A percentile compares a stretch with the other conserved stretches of the same genome.
phyloP scores from a whole-genome alignment of 2,888 invertebrate genomes.

The Phyllotreta striolata region DNA sequence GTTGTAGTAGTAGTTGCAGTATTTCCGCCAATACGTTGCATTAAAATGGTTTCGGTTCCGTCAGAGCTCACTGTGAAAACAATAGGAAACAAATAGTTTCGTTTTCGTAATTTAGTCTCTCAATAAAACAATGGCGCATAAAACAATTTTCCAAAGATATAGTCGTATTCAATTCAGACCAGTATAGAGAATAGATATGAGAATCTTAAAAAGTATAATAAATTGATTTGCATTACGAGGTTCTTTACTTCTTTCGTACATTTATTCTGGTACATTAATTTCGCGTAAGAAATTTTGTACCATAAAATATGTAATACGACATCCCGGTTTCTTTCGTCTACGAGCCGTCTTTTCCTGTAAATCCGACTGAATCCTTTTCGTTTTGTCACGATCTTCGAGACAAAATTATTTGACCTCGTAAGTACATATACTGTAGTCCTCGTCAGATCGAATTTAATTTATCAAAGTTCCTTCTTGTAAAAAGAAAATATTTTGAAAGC shows the following conservation, averaged over 20 bases:
- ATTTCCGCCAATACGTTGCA: conserved; percentile 52
- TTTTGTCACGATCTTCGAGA: conserved; percentile 33
- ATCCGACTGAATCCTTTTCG: conserved; percentile 27
- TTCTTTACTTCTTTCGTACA: background rate
- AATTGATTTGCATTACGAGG: conserved; percentile 1
- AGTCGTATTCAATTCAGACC: too few relatives aligned
- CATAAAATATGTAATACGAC: conserved; percentile 20
- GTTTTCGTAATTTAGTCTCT: background rate
- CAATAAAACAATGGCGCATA: too few relatives aligned
- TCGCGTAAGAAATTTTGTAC: conserved; percentile 12
- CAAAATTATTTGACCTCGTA: conserved; percentile 32
- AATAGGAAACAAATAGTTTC: conserved; percentile 8
- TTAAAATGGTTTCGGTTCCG: conserved; percentile 49
- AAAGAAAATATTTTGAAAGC: background rate
- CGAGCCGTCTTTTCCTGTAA: conserved; percentile 16
- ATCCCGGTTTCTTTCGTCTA: conserved; percentile 12
- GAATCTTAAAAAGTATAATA: background rate
- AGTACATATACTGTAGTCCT: conserved; percentile 6
- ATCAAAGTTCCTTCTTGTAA: conserved; percentile 5
- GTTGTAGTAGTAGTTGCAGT: conserved; percentile 18
- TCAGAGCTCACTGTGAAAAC: conserved; percentile 42
- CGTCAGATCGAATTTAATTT: conserved; percentile 14
- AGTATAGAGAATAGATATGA: too few relatives aligned
- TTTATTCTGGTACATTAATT: background rate
- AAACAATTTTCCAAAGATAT: too few relatives aligned